Evolutionary conservation across 2,888 invertebrate genomes (phyloP), one percentile per base, ranked within the genome.

Genomic region (Cosmia trapezina): DNA sequence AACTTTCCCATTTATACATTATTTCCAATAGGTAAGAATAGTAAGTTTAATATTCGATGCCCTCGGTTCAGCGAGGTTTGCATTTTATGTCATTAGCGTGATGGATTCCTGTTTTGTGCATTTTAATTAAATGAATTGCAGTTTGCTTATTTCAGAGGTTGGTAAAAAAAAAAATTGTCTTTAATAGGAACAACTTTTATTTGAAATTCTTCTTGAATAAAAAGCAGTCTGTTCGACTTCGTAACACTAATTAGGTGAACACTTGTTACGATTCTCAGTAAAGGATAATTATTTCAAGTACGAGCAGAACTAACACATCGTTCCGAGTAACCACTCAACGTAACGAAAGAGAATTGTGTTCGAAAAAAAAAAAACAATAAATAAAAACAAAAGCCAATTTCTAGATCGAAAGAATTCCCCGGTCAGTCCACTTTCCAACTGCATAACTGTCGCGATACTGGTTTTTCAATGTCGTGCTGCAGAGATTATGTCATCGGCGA

Each of bases 401-500:
- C 79, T 89, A 88, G 88, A 86, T 82, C 78, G 83, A 83, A 86
- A 83, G 63, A 77, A 81, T 79, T 80, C 84, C 73, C 87, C 88
- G 89, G 90, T 88, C 89, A 89, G 85, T 89, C 86, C 89, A 91
- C 89, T 90, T 90, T 90, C 87, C 84, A 87, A 82, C 80, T 83
- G 85, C 86, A 86, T 88, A 86, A 87, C 86, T 85, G 89, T 89
- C 87, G 87, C 82, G 82, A 87, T 90, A 91, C 93, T 90, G 90
- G 91, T 92, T 92, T 37, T 90, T 91, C 90, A 92, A 91, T 91
- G 92, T 83, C 89, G 87, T 85, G 86, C 85, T 83, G 88, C 88
- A 83, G 87, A 87, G 87, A 89, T 94, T 93, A 94, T 94, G 93
- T 94, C 94, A 94, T 91, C 88, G 89, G 85, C 88, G 87, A 89